A percentile compares a stretch with the other conserved stretches of the same genome.
These are phyloP conservation scores for Bombus superbus DNA, from an alignment of 1,140 invertebrate genomes.

Conservation along the genomic window DNA sequence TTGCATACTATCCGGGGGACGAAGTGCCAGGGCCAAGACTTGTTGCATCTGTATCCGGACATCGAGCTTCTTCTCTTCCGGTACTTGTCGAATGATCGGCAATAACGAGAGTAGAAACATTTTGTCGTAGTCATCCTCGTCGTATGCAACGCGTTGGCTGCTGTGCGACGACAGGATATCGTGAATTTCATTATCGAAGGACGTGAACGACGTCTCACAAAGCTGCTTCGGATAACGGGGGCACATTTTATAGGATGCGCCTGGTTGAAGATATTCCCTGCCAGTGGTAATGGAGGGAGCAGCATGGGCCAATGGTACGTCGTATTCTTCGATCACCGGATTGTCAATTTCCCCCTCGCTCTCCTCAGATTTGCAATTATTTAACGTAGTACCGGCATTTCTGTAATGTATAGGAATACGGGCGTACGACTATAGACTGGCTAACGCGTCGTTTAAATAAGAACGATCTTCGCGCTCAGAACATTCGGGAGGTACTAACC, in stretches of 20 bases:
- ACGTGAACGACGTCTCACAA: conserved; percentile 74
- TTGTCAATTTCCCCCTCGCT: conserved; percentile 73
- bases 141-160: conserved; percentile 65
- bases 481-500: conserved; percentile 58
- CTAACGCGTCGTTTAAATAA: neutral
- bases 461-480: neutral
- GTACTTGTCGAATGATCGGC: conserved; percentile 76
- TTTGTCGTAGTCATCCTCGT: conserved; percentile 80
- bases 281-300: conserved; percentile 58
- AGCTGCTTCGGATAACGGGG: conserved; percentile 72
- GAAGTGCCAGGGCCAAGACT: conserved; percentile 72
- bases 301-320: conserved; percentile 66
- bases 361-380: conserved; percentile 67
- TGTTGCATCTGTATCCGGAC: conserved; percentile 81
- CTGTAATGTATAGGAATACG: conserved; percentile 20
- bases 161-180: conserved; percentile 74
- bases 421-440: neutral
- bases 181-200: conserved; percentile 76
- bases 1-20: conserved; percentile 68
- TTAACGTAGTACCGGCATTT: conserved; percentile 15
- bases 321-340: conserved; percentile 75
- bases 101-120: conserved; percentile 79
- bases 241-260: conserved; percentile 64
- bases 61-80: conserved; percentile 77
- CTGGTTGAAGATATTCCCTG: conserved; percentile 66